Base-by-base conservation (phyloP, 2,113 vertebrate species). In the Riparia riparia region DNA sequence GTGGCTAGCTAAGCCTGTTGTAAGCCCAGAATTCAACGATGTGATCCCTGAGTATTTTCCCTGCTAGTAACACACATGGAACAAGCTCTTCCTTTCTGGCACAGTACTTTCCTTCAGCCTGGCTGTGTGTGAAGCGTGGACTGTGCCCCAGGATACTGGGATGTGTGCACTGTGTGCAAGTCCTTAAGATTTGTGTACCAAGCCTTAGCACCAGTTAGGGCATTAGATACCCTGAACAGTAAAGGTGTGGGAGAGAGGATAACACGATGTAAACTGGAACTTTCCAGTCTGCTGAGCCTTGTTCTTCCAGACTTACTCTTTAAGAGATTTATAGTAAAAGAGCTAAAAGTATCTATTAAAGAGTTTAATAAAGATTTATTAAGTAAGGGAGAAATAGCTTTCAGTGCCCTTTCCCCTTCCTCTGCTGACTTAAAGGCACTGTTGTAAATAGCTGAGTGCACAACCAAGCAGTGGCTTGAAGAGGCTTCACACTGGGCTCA, bases 281-380 rank as follows among this genome's bases (percentile, higher is more conserved):
- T 95, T 96, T 96, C 83, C 47, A 60, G 54, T 89, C 83, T 90
- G 71, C 58, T 92, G 91, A 84, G 42, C 73, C 50, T 86, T 84
- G 11, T 84, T 44, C 45, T 70, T 70, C 28, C n/a, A 91, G 81
- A 41, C 18, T 61, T 85, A 15, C 9, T 74, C 19, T 63, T 91
- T 58, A 89, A 83, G 63, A 63, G 47, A 76, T 68, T 84, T 80
- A 34, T 54, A 73, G 58, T 37, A 66, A 71, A 85, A 63, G n/a
- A 88, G 15, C 34, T 88, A 50, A 82, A 78, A 74, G 71, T 32
- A 47, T 91, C 54, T 83, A 16, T 42, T 60, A 47, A 69, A 73
- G 32, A 10, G 8, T 65, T 79, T 79, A 51, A 58, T 79, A 57
- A 68, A 66, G 64, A 50, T 81, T 64, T 69, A 50, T 65, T 89